Base-by-base conservation (phyloP, 2,113 vertebrate species). In the Vireo altiloquus region DNA sequence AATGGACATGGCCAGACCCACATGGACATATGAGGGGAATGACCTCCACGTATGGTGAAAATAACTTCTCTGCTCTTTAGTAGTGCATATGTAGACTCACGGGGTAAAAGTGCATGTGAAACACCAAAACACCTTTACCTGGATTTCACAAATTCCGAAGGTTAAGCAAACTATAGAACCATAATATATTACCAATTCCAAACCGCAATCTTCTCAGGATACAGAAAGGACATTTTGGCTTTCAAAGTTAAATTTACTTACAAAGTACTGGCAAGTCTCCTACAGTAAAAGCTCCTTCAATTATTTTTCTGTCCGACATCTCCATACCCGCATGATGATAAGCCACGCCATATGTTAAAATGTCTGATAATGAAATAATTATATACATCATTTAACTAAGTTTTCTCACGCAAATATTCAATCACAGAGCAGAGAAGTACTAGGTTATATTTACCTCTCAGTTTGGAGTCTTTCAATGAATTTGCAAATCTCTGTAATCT, bases 271-370 rank as follows among this genome's bases (percentile, higher is more conserved):
- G 99, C 68, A 99, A 91, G 93, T 99, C 99, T 98, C 99, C 99
- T 71, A 75, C 46, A 68, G 97, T 98, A 96, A 99, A 99, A 90
- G 98, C 98, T 81, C 97, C 96, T 98, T 99, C 99, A 91, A 99
- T 97, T 93, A 97, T 40, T 98, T 99, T 99, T 95, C 99, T 98
- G 91, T 99, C 99, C 25, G 98, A 98, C 40, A 99, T 14, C 53
- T 99, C 99, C 96, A 99, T 97, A 46, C 99, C 99, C 92, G 99
- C 99, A 85, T 99, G 99, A 97, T 99, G 99, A 96, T 98, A 99
- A 88, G 98, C 99, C 89, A 99, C 97, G 94, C 99, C 99, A 88
- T 94, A 95, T 40, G 96, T 95, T 83, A 99, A 92, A 75, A 99
- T 97, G 90, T 99, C 99, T 99, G 93, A 86, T 77, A 96, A 37